A percentile compares a stretch with the other conserved stretches of the same genome.
These are phyloP conservation scores for Forbesichthys agassizii DNA, from an alignment of 2,113 vertebrate genomes.

Conservation along the genomic window DNA sequence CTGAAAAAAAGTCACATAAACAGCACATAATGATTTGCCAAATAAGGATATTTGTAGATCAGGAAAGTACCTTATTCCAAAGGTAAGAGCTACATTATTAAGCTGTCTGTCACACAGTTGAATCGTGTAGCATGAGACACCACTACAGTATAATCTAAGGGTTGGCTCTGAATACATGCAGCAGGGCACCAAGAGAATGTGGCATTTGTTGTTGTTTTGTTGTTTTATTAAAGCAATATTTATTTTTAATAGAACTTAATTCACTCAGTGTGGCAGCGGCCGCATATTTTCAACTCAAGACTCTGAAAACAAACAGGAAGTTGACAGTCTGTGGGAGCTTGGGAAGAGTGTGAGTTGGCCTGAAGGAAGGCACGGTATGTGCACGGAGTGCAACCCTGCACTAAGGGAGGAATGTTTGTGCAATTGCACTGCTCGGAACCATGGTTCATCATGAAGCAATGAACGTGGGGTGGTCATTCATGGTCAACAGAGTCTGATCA, in stretches of 20 bases:
- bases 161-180: neutral
- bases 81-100: neutral
- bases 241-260: neutral
- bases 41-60: conserved; percentile 6
- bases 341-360: conserved; percentile 50
- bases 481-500: neutral
- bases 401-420: conserved; percentile 33
- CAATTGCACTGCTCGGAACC: conserved; percentile 18
- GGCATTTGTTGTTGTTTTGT: conserved; percentile 34
- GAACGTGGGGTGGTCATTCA: neutral
- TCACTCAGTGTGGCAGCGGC: conserved; percentile 41
- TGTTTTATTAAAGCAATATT: neutral
- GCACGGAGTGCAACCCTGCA: conserved; percentile 17
- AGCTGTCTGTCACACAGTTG: conserved; percentile 33
- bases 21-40: neutral
- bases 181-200: conserved; percentile 35
- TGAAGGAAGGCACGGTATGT: conserved; percentile 50
- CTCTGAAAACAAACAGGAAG: conserved; percentile 67
- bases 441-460: neutral
- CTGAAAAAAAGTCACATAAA: too few relatives aligned
- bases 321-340: conserved; percentile 51
- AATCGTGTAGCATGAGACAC: conserved; percentile 25
- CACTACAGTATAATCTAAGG: neutral
- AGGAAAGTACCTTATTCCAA: neutral
- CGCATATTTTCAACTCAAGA: conserved; percentile 41